Evolutionary conservation across 2,888 invertebrate species (phyloP).

Genomic region (Parelbella ahira): DNA sequence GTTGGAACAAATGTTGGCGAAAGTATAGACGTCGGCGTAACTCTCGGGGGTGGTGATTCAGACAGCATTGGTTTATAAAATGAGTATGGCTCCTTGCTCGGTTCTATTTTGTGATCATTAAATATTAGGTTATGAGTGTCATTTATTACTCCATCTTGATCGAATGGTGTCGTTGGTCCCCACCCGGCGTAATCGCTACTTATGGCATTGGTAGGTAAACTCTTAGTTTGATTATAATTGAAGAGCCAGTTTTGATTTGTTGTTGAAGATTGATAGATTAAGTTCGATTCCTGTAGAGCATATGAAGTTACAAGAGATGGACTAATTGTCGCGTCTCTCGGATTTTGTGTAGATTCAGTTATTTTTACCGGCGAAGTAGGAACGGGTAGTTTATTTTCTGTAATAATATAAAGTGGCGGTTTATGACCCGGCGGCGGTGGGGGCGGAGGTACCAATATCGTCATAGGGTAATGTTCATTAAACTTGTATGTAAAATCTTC

Average conservation of each 20-base stretch:
- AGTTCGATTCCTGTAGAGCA: conserved; percentile 82
- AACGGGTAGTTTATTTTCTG: conserved; percentile 45
- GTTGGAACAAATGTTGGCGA: conserved; percentile 57
- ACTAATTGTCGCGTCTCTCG: conserved; percentile 43
- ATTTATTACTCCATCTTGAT: conserved; percentile 48
- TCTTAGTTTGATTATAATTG: conserved; percentile 50
- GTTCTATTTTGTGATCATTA: conserved; percentile 41
- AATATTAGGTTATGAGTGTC: conserved; percentile 64
- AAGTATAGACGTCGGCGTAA: conserved; percentile 42
- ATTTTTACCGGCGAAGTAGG: conserved; percentile 40
- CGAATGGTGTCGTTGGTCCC: conserved; percentile 70
- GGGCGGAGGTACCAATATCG: conserved; percentile 86
- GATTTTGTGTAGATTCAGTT: conserved; percentile 38
- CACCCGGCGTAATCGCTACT: conserved; percentile 74
- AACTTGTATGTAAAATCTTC: conserved; percentile 76
- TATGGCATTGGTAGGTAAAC: conserved; percentile 47
- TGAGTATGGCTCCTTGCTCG: conserved; percentile 46
- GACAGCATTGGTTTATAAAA: conserved; percentile 65
- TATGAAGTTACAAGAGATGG: conserved; percentile 58
- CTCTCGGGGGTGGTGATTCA: conserved; percentile 56
- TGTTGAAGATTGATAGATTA: conserved; percentile 83
- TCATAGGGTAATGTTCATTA: conserved; percentile 81
- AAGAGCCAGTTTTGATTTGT: conserved; percentile 68
- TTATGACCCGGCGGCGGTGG: conserved; percentile 71
- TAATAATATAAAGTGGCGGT: conserved; percentile 51